Base-by-base conservation (phyloP, 1,140 invertebrate species). In the Homarus americanus region DNA sequence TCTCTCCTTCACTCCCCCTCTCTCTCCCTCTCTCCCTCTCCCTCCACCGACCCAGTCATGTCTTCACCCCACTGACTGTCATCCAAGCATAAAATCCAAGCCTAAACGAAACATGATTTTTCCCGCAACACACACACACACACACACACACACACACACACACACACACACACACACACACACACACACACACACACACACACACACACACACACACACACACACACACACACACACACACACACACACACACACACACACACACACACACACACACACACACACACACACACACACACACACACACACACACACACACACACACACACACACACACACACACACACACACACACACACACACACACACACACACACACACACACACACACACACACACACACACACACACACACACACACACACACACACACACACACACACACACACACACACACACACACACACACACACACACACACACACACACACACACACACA, bases 51-150 rank as follows among this genome's bases (percentile, higher is more conserved):
- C n/a, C n/a, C n/a, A n/a, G n/a, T n/a, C n/a, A n/a, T n/a, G n/a
- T n/a, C n/a, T n/a, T n/a, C n/a, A n/a, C n/a, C n/a, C n/a, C n/a
- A n/a, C n/a, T n/a, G n/a, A n/a, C n/a, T n/a, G n/a, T n/a, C n/a
- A n/a, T n/a, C n/a, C n/a, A n/a, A n/a, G n/a, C n/a, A n/a, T n/a
- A n/a, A n/a, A n/a, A n/a, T n/a, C n/a, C n/a, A n/a, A n/a, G n/a
- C n/a, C n/a, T n/a, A n/a, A n/a, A n/a, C n/a, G n/a, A n/a, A n/a
- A n/a, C n/a, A n/a, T n/a, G n/a, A n/a, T n/a, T n/a, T n/a, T n/a
- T n/a, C n/a, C n/a, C n/a, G n/a, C n/a, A n/a, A 58, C 53, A 58
- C 53, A 58, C 53, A 58, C 53, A 58, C 53, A 58, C 53, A 58
- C 53, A 58, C 53, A 58, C 24, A 58, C 15, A 58, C 15, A 58